Percentiles rank a stretch among this genome's conserved stretches.
Conservation (phyloP, 1,140 invertebrate species). For the Drosophila bocki region DNA sequence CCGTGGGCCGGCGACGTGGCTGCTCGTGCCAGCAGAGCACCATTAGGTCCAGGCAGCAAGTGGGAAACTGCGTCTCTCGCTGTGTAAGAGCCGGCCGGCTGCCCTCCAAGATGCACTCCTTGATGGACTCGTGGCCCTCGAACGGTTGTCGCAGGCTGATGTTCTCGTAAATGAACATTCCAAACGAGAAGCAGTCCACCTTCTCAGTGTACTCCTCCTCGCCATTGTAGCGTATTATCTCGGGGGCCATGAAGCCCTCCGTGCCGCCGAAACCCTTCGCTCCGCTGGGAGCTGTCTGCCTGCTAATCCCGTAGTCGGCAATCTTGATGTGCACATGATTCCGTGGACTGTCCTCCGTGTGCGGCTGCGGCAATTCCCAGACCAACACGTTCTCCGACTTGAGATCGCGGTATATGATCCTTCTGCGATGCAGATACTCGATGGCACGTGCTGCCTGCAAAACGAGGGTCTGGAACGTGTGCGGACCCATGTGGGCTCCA, state of each 20-base stretch:
- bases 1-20: constrained; percentile 93
- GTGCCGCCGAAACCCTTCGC: constrained; percentile 99
- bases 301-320: constrained; percentile 98
- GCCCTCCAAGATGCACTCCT: constrained; percentile 97
- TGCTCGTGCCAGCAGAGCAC: constrained; percentile 97
- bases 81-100: constrained; percentile 94
- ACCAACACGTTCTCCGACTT: constrained; percentile 99
- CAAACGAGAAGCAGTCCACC: constrained; percentile 99
- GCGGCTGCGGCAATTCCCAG: constrained; percentile 93
- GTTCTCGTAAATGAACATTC: constrained; percentile 99
- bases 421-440: constrained; percentile 97
- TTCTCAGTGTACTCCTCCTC: constrained; percentile 99
- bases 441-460: constrained; percentile 97
- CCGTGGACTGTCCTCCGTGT: constrained; percentile 86
- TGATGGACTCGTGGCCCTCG: constrained; percentile 97
- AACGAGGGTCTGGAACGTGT: constrained; percentile 93
- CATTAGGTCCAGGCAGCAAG: constrained; percentile 97
- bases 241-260: constrained; percentile 99
- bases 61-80: constrained; percentile 93
- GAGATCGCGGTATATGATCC: constrained; percentile 98
- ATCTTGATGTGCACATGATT: constrained; percentile 94
- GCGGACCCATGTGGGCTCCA: constrained; percentile 92
- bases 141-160: constrained; percentile 97
- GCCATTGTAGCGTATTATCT: constrained; percentile 98
- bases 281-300: constrained; percentile 94